Base-by-base conservation (phyloP, 2,888 invertebrate genomes). In the Flexamia atlantica region DNA sequence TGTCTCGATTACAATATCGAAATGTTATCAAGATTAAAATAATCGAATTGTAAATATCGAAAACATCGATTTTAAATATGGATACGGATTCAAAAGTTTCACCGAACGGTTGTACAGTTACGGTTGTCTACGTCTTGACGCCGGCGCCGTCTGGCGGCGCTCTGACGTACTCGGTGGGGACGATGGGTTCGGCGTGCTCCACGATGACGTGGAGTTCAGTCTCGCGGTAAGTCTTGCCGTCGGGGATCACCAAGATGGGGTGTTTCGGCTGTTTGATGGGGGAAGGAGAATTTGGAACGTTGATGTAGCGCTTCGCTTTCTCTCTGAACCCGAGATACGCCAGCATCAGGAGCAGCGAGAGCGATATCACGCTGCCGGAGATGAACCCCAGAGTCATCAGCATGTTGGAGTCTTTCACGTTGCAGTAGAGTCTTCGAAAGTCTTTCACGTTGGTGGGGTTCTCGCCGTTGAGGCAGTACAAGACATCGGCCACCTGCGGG, bases 131-230 rank as follows among this genome's bases (percentile, higher is more conserved):
- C 50, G 50, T 14, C 50, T 40, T 40, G 40, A 17, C 50, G 10
- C 17, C 46, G 46, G n/a, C 53, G 20, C 53, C 30, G 17, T 64
- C 64, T 28, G 30, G 30, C n/a, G 57, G 36, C 72, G 82, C 40
- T 14, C 53, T 74, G n/a, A 83, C 76, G 14, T 83, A 76, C 46
- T 79, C 79, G 10, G 83, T 84, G 25, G 42, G 84, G 82, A 85
- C 85, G 40, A 86, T 86, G 28, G 96, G 93, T 90, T 96, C 95
- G 68, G 96, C 95, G 90, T 95, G 94, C 91, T 97, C 97, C 87
- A 96, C 94, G 89, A 97, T 95, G 88, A 97, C 95, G 90, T 96
- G 95, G 88, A 97, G 93, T 90, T 97, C 96, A 12, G 97, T 97
- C 91, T 97, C 96, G 88, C 95, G 92, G 89, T 97, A 97, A 20